Conservation (phyloP, 2,797 vertebrate species). For the Botia kubotai region DNA sequence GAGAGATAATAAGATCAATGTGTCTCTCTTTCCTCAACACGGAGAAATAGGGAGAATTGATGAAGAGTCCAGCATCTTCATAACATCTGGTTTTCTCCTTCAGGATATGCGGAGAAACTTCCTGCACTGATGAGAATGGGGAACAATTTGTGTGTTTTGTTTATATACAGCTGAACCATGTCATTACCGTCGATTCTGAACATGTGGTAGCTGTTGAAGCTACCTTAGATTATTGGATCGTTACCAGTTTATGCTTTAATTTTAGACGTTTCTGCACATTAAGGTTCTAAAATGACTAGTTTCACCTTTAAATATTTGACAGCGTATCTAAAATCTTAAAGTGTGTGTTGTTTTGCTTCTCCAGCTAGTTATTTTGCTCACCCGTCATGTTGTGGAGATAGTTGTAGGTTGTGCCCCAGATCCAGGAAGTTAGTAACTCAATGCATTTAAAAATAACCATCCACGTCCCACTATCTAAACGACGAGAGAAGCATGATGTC, state of each 20-base stretch:
- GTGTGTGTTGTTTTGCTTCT: background rate
- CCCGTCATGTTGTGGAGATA: constrained; percentile 36
- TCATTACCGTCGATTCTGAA: too few relatives aligned
- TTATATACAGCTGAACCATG: too few relatives aligned
- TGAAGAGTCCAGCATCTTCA: constrained; percentile 18
- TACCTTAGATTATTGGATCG: too few relatives aligned
- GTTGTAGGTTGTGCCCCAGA: constrained; percentile 48
- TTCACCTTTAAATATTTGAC: too few relatives aligned
- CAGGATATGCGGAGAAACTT: background rate
- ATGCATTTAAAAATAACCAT: background rate
- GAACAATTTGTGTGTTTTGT: background rate
- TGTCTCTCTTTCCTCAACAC: constrained; percentile 29
- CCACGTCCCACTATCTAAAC: background rate
- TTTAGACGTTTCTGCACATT: too few relatives aligned
- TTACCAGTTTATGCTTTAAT: too few relatives aligned
- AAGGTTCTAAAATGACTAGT: too few relatives aligned
- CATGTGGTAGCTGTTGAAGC: too few relatives aligned
- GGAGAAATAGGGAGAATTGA: constrained; percentile 27
- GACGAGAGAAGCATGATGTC: background rate
- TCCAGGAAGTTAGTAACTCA: background rate
- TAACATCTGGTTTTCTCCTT: background rate
- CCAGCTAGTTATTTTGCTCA: background rate
- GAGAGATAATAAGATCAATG: constrained; percentile 33
- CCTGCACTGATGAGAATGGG: background rate
- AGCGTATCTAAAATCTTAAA: background rate